Percentiles rank a stretch among this genome's conserved stretches.
Conservation (phyloP, 1,140 invertebrate species). For the Rhyzopertha dominica region DNA sequence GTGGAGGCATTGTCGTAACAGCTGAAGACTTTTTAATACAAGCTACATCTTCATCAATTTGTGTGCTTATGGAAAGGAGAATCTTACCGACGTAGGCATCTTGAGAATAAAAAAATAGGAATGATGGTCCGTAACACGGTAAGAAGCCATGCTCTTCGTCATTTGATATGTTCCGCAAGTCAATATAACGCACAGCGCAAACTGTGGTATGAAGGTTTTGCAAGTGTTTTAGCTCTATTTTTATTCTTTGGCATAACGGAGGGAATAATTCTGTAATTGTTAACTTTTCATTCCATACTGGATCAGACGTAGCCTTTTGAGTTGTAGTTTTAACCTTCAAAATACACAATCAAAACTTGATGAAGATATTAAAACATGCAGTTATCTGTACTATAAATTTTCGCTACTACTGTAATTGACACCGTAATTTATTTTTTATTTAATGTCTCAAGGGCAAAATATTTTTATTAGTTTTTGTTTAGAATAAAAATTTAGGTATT, state of each 20-base stretch:
- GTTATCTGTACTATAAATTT: too few species aligned
- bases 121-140: constrained; percentile 71
- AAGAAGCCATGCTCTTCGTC: constrained; percentile 49
- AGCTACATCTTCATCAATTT: constrained; percentile 49
- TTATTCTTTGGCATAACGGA: constrained; percentile 45
- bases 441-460: too few species aligned
- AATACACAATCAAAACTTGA: too few species aligned
- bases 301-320: constrained; percentile 41
- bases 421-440: too few species aligned
- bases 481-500: too few species aligned
- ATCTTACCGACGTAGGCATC: constrained; percentile 55
- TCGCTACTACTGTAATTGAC: too few species aligned
- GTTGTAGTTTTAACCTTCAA: constrained; percentile 45
- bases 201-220: constrained; percentile 36
- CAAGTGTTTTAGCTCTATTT: constrained; percentile 43
- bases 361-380: too few species aligned
- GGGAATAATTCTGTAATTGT: constrained; percentile 50
- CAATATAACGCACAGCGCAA: constrained; percentile 38
- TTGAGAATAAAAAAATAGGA: constrained; percentile 61
- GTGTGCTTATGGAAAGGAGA: constrained; percentile 52
- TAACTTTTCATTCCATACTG: constrained; percentile 47
- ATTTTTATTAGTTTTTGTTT: too few species aligned
- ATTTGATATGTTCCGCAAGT: constrained; percentile 44
- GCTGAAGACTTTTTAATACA: constrained; percentile 20
- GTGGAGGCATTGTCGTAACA: constrained; percentile 20